Base-by-base conservation (phyloP, 92 coral and sea anemone genomes). In the Bergia sp. region DNA sequence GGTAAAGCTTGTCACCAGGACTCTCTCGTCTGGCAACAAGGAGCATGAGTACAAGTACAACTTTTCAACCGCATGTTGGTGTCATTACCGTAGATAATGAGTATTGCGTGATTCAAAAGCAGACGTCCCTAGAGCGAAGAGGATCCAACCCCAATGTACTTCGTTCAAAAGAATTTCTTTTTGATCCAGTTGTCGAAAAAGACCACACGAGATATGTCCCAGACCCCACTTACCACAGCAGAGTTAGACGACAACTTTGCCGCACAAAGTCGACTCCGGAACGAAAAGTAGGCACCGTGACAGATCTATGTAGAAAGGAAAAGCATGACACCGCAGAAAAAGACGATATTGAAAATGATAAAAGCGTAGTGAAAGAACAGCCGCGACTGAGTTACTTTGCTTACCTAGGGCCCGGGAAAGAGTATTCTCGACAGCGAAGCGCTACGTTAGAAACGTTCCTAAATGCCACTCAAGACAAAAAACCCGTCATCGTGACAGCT, bases 401-500 rank as follows among this genome's bases (percentile, higher is more conserved):
- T 0, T 95, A 95, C 80, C 82, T 95, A 0, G 87, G 86, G 76
- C 86, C 58, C 2, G 64, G 65, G 58, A 42, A 38, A 29, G 77
- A 83, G 4, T 66, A 83, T 83, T 45, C 41, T 44, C 79, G 79
- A n/a, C 78, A 71, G n/a, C 42, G 78, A 49, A 12, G 20, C 87
- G 16, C 2, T n/a, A 45, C 5, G 0, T 7, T 42, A 39, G 92
- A 73, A 2, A 74, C 90, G 15, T 87, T 88, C 37, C 91, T 74
- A 20, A 86, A 90, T 44, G 87, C 90, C 29, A 29, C 29, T 1
- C 38, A 89, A 16, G 80, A 92, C 7, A 93, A 92, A 21, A 91
- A 92, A 37, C 95, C 96, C 5, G 96, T 95, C 0, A 94, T 95
- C 18, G 86, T 95, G 18, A 95, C 98, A 6, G 85, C 95, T n/a